Evolutionary conservation across 1,140 invertebrate genomes (phyloP), one percentile per base, ranked within the genome.

Genomic region (Hylyphantes graminicola): DNA sequence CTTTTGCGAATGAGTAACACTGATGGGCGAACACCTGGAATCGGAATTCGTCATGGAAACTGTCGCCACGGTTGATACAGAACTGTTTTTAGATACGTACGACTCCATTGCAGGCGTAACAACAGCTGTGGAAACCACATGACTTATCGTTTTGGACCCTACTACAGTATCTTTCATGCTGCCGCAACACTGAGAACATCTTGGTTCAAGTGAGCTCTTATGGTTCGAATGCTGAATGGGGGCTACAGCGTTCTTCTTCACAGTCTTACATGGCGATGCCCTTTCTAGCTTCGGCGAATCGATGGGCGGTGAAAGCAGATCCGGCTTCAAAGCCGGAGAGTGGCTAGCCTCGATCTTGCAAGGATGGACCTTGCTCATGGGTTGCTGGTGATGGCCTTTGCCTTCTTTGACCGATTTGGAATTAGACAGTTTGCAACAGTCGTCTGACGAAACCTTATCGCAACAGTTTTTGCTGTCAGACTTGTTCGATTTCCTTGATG

Each of bases 341-440:
- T 77, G 74, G 48, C 64, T 85, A 2, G 76, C 82, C 63, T 85
- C 82, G 21, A 85, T 85, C 48, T 85, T 77, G 35, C 73, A 85
- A 35, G 82, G 82, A 10, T 76, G 74, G 0, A 76, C 73, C 35
- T 77, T 85, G 35, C 74, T 83, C 7, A 53, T 73, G 21, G 61
- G 80, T 19, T 83, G 80, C 12, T 72, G 70, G 21, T 51, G 61
- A 53, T 73, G 79, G 54, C 73, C 73, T 11, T 75, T 74, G 13
- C 51, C 72, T 21, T 75, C 70, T 7, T 35, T 15, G 12, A 67
- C 75, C 11, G 67, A 73, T 53, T 73, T 81, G 15, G 21, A 17
- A 70, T 11, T 59, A 54, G 80, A 74, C 12, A 83, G 11, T 59
- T 83, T 83, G 59, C 80, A 83, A 48, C 80, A 83, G 50, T 83